Evolutionary conservation across 2,113 vertebrate species (phyloP).

Genomic region (Cyprinodon brontotheroides): DNA sequence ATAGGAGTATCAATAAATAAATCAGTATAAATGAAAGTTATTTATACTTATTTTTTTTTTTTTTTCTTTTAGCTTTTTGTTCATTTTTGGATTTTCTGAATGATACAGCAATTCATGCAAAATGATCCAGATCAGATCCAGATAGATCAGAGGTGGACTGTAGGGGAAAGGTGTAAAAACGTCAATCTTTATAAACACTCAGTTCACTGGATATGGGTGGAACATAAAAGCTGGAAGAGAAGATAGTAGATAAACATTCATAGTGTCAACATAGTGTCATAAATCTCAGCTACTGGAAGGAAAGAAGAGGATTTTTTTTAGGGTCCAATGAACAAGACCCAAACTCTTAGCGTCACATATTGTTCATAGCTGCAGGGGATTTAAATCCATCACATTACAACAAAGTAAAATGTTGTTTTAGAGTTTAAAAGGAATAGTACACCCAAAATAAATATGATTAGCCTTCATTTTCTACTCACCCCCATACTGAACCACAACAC

Average conservation of each 20-base stretch:
- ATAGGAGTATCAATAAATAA: no score
- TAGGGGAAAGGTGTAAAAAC: neutral
- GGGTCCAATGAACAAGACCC: neutral
- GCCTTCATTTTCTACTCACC: no score
- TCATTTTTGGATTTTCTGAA: no score
- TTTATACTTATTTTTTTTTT: no score
- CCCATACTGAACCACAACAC: no score
- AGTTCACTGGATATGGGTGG: neutral
- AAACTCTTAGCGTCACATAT: neutral
- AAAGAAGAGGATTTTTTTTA: no score
- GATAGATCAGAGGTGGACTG: constrained; percentile 26
- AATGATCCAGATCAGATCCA: neutral
- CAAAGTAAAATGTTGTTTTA: neutral
- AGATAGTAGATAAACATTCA: neutral
- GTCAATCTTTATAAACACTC: neutral
- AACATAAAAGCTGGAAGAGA: neutral
- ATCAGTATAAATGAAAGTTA: no score
- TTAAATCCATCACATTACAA: neutral
- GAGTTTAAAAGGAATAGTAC: no score
- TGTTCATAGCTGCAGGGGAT: neutral
- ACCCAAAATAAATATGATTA: no score
- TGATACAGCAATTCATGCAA: no score
- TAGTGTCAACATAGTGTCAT: neutral
- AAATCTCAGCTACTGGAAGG: no score
- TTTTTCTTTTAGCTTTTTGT: no score